Evolutionary conservation across 2,113 vertebrate genomes (phyloP), one percentile per base, ranked within the genome.

Genomic region (Oreochromis tanganicae): DNA sequence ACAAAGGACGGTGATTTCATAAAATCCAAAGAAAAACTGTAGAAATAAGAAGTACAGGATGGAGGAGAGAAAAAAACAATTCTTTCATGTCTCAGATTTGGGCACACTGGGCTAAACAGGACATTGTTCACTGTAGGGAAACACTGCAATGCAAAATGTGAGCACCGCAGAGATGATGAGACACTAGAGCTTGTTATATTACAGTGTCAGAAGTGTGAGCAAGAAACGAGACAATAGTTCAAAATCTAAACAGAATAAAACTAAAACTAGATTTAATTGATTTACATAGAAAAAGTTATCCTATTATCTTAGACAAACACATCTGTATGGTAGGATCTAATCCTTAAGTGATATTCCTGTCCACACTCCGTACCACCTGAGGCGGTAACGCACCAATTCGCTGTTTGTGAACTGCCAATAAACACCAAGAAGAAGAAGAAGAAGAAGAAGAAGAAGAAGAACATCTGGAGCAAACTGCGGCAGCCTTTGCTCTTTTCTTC

Each of bases 401-500:
- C 11, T 21, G 19, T 21, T 54, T 54, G 52, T 54, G 19, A 54
- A 11, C 52, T 21, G 5, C 9, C 19, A 21, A 54, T 54, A 54
- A 54, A 54, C 9, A 54, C n/a, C 38, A 11, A 11, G 38, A 5
- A 11, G 38, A 19, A 19, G 48, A 19, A 36, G 34, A 19, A 36
- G 34, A 52, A 7, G 34, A 7, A 34, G 6, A 36, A 36, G 50
- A 52, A 54, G 50, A n/a, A n/a, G 50, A n/a, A 16, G 46, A 41
- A 16, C 50, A 54, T 55, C 52, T 0, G 1, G n/a, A 6, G 5
- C n/a, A 21, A 54, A 21, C 3, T 11, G 55, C 2, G 0, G 55
- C n/a, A 7, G 55, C 10, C n/a, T 24, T 55, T 55, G 3, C 5
- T 56, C 54, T 24, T 56, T 24, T 56, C 55, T 24, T 59, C 56